Evolutionary conservation across 2,888 invertebrate species (phyloP), one percentile per base, ranked within the genome.

Genomic region (Omphaloscelis lunosa): DNA sequence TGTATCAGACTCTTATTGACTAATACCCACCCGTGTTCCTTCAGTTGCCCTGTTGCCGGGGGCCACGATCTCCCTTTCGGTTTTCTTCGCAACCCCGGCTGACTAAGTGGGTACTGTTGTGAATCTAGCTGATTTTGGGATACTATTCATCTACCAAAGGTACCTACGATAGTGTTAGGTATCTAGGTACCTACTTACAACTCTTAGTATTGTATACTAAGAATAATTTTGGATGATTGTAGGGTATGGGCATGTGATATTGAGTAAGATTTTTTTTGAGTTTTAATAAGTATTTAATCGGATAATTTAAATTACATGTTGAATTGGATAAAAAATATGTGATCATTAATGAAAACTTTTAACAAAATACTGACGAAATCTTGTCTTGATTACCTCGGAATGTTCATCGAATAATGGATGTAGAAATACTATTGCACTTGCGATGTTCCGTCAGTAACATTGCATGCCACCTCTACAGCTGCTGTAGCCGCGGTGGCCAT

Each of bases 401-500:
- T 29, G 6, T 45, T 20, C 0, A 17, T 56, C 6, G 27, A 20
- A n/a, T 23, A 39, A 23, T 39, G 34, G 12, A 15, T 20, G n/a
- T 45, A 12, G 0, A 23, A 53, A 23, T n/a, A 29, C 17, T 17
- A 17, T 6, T 23, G 27, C 8, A 17, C 27, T 39, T 27, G 45
- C 39, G 27, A 39, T 20, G 39, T 39, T 48, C 15, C 48, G 2
- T 78, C 63, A 80, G 34, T 51, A 7, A 51, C 78, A 78, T 0
- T 72, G 20, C 78, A 78, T 78, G 5, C 77, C 80, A 1, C 8
- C 0, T 2, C 1, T 17, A 17, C 78, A 78, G 41, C 17, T 39
- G 15, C 8, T 65, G 58, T 2, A 56, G 0, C 82, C 27, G 15
- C 7, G 2, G 59, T 82, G 4, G 1, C 79, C 79, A 51, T 79